Evolutionary conservation across 1,140 invertebrate genomes (phyloP).

Genomic region (Bombus sibiricus): DNA sequence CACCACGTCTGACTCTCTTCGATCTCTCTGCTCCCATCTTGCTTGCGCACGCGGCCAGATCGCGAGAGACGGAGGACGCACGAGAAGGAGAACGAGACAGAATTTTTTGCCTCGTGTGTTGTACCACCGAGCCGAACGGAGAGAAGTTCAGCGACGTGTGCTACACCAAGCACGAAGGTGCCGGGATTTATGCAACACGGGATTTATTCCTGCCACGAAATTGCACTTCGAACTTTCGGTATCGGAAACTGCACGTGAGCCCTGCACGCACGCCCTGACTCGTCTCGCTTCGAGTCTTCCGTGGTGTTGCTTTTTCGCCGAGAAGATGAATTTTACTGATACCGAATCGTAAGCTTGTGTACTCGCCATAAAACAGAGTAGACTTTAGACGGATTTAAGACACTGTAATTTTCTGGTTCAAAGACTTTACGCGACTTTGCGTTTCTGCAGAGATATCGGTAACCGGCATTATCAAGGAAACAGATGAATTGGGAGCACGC

Average conservation of each 20-base stretch:
- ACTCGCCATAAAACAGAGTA: no score
- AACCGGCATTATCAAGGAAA: background rate
- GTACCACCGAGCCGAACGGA: background rate
- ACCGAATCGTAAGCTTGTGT: no score
- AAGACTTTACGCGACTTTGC: no score
- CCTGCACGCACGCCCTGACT: background rate
- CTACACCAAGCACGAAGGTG: slow-evolving; percentile 46
- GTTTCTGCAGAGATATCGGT: no score
- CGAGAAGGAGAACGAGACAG: no score
- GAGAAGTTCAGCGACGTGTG: slow-evolving; percentile 57
- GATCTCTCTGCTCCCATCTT: slow-evolving; percentile 37
- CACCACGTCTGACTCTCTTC: slow-evolving; percentile 46
- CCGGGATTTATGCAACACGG: slow-evolving; percentile 54
- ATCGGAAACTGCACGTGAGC: slow-evolving; percentile 30
- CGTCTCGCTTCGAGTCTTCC: background rate
- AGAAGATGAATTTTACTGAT: no score
- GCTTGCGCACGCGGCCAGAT: background rate
- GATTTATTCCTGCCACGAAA: slow-evolving; percentile 59
- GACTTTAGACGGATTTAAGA: no score
- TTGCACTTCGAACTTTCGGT: slow-evolving; percentile 52
- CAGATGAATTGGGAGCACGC: background rate
- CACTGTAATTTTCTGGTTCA: no score
- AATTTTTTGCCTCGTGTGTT: background rate
- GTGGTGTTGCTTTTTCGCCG: no score
- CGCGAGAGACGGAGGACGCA: slow-evolving; percentile 1